These are phyloP conservation scores for Sebastes miniatus DNA, from an alignment of 2,797 vertebrate genomes.

Conservation along the genomic window DNA sequence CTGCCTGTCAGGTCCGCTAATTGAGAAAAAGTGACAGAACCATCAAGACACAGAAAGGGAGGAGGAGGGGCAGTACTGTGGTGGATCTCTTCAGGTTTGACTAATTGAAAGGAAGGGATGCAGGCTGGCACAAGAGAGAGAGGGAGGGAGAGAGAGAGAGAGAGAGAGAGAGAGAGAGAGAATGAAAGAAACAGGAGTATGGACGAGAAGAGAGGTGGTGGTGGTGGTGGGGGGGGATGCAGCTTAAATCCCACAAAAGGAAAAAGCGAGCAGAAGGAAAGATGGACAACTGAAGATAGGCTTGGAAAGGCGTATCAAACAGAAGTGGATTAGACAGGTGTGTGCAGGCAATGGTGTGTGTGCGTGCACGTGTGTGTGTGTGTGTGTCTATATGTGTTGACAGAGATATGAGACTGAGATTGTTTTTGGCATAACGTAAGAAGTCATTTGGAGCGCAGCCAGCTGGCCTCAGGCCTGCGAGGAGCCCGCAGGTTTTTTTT, in stretches of 20 bases:
- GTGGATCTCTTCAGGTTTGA: conserved; percentile 78
- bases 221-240: background rate
- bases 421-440: conserved; percentile 71
- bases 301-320: conserved; percentile 74
- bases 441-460: conserved; percentile 69
- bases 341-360: conserved; percentile 36
- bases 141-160: conserved; percentile 32
- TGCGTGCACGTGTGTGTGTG: background rate
- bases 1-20: conserved; percentile 79
- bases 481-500: conserved; percentile 30
- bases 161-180: conserved; percentile 27
- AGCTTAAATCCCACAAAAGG: conserved; percentile 72
- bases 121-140: conserved; percentile 64
- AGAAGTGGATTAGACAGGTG: conserved; percentile 78
- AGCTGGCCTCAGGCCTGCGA: conserved; percentile 65
- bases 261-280: conserved; percentile 73
- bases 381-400: conserved; percentile 52
- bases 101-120: conserved; percentile 84
- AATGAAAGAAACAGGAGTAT: conserved; percentile 43
- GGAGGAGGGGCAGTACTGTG: conserved; percentile 72
- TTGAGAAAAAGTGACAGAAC: conserved; percentile 83
- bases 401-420: conserved; percentile 67
- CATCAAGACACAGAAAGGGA: conserved; percentile 73
- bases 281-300: conserved; percentile 80
- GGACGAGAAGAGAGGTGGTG: conserved; percentile 4